Conservation (phyloP, 37 sponge, comb jelly and placozoan species). For the Hormiphora californensis region DNA sequence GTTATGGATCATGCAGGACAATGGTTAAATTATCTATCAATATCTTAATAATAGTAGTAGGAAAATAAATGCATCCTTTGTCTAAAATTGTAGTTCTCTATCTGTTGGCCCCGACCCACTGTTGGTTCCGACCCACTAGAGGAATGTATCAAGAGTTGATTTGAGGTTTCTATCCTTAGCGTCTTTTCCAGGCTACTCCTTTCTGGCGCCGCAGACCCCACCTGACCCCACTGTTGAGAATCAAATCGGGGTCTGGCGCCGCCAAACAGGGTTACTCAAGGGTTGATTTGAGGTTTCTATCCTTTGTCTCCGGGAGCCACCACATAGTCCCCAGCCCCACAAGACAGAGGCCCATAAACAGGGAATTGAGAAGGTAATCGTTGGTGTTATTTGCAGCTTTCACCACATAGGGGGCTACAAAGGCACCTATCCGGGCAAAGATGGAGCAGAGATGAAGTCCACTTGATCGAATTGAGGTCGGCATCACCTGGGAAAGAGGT, state of each 20-base stretch:
- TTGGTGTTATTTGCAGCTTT: not conserved
- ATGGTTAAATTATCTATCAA: no score
- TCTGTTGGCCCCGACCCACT: no score
- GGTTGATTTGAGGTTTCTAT: not conserved
- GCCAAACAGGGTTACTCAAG: no score
- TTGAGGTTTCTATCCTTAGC: not conserved
- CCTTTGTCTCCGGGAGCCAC: not conserved
- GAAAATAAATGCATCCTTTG: no score
- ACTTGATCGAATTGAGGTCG: slow-evolving; percentile 7
- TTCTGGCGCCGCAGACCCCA: no score
- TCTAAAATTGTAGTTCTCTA: no score
- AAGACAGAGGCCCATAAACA: not conserved
- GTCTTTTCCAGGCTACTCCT: no score
- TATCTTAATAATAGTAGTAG: no score
- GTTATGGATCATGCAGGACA: no score
- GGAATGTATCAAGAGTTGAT: not conserved
- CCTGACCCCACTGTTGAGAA: no score
- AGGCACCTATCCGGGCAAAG: not conserved
- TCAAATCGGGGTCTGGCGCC: no score
- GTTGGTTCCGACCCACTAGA: no score
- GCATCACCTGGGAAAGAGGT: slow-evolving; percentile 6
- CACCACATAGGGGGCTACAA: not conserved
- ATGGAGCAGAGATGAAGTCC: slow-evolving; percentile 8
- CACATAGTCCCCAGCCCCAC: not conserved
- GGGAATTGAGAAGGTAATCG: slow-evolving; percentile 11